Base-by-base conservation (phyloP, 2,113 vertebrate genomes). In the Puma concolor region DNA sequence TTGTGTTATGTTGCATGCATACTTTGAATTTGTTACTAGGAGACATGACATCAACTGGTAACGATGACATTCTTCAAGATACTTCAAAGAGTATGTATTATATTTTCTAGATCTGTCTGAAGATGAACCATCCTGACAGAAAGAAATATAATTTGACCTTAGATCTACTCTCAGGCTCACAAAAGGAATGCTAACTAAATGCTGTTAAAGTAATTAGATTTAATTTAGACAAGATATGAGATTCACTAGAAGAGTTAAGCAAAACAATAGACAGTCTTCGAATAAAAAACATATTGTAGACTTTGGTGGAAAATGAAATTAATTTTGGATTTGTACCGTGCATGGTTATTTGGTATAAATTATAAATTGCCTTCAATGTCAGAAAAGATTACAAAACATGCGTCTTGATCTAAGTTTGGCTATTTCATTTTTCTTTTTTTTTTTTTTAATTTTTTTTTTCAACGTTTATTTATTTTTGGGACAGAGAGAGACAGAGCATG, bases 261-360 rank as follows among this genome's bases (percentile, higher is more conserved):
- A 91, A 88, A 82, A 69, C 52, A 57, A 60, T 38, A 86, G 44
- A 88, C 80, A 83, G 64, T 74, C 41, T 9, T 95, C 31, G 86
- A 69, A 60, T 91, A 57, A 95, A 88, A 95, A 93, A 21, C 33
- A 92, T 48, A 79, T 67, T n/a, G 15, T 64, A 82, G 87, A 79
- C 50, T 71, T 21, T 48, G 48, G 69, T 54, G 71, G 85, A 84
- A 96, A 97, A 71, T 90, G 33, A 95, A 90, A 60, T 90, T 86
- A 66, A 72, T 44, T 93, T 67, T 90, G 41, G 84, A 87, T 91
- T 94, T 89, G 57, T 63, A 5, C 9, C 6, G 1, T 36, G 44
- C 54, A 74, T 66, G 1, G 14, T 79, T 91, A 94, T 60, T 90
- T 94, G 63, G 3, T 31, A 69, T 85, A 86, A 38, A 66, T 14